Evolutionary conservation across 2,113 vertebrate genomes (phyloP).

Genomic region (Prunella fulvescens): DNA sequence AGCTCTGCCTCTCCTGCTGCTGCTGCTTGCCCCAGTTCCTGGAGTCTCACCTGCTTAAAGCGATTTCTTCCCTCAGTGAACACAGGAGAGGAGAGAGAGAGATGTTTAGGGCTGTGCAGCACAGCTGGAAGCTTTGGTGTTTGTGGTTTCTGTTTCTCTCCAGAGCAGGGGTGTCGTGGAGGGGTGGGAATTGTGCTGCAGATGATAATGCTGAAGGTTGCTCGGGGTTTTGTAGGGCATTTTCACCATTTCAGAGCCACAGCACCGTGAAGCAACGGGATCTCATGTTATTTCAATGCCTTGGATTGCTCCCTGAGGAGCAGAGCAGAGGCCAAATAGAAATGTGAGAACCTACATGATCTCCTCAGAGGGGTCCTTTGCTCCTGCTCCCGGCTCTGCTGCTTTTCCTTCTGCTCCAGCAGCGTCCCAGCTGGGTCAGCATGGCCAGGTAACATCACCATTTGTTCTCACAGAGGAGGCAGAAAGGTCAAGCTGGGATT

Average conservation of each 20-base stretch:
- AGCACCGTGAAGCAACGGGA: neutral
- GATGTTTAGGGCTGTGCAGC: neutral
- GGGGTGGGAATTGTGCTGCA: neutral
- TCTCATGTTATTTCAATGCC: neutral
- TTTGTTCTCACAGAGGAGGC: neutral
- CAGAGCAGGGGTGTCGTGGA: neutral
- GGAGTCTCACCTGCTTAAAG: constrained; percentile 3
- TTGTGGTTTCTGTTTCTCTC: neutral
- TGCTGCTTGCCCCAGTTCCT: neutral
- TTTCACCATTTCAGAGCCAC: neutral
- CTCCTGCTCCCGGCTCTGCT: neutral
- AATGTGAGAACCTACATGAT: neutral
- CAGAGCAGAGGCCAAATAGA: neutral
- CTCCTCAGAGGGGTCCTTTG: neutral
- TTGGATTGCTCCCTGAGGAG: neutral
- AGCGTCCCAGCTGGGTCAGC: neutral
- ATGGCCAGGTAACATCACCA: fast-evolving
- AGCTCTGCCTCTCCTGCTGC: neutral
- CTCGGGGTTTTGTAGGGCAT: neutral
- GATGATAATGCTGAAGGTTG: neutral
- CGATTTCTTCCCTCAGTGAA: neutral
- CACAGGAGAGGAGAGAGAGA: neutral
- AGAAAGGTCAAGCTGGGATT: constrained; percentile 3
- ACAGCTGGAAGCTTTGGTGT: neutral
- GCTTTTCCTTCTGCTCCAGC: neutral